These are phyloP conservation scores for Diarsia mendica DNA, from an alignment of 2,888 invertebrate genomes.

Conservation along the genomic window DNA sequence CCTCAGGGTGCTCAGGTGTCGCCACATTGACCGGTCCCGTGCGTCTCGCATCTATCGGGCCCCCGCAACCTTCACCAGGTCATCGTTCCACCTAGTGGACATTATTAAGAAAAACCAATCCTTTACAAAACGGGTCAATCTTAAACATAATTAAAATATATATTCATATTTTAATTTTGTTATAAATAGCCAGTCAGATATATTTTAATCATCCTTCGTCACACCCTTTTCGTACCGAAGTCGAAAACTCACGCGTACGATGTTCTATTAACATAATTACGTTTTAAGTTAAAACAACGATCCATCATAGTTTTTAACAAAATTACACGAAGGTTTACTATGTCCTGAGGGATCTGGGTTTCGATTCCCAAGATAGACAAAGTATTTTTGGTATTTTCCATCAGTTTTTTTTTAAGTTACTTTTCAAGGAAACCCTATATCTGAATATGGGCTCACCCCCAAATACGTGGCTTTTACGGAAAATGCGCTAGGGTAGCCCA, in stretches of 20 bases:
- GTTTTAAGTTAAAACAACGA: slow-evolving; percentile 36
- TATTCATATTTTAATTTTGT: too few relatives aligned
- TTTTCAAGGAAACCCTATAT: too few relatives aligned
- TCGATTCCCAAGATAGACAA: neutral
- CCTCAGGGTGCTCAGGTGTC: too few relatives aligned
- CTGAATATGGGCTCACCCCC: neutral
- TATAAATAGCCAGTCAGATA: neutral
- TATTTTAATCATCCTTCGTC: slow-evolving; percentile 25
- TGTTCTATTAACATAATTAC: slow-evolving; percentile 43
- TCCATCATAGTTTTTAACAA: slow-evolving; percentile 41
- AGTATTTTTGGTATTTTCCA: neutral
- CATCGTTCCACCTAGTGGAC: too few relatives aligned
- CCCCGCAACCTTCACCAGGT: too few relatives aligned
- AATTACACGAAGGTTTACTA: neutral
- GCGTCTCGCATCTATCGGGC: too few relatives aligned
- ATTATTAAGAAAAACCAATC: neutral
- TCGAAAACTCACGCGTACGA: slow-evolving; percentile 12
- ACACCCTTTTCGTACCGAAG: slow-evolving; percentile 22
- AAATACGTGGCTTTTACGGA: too few relatives aligned
- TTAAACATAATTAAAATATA: neutral
- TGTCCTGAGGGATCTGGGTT: neutral
- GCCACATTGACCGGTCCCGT: too few relatives aligned
- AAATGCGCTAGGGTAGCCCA: too few relatives aligned
- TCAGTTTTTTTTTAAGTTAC: too few relatives aligned
- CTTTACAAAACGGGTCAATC: neutral